These are phyloP conservation scores for Chelmon rostratus DNA, from an alignment of 2,797 vertebrate genomes.

Conservation along the genomic window DNA sequence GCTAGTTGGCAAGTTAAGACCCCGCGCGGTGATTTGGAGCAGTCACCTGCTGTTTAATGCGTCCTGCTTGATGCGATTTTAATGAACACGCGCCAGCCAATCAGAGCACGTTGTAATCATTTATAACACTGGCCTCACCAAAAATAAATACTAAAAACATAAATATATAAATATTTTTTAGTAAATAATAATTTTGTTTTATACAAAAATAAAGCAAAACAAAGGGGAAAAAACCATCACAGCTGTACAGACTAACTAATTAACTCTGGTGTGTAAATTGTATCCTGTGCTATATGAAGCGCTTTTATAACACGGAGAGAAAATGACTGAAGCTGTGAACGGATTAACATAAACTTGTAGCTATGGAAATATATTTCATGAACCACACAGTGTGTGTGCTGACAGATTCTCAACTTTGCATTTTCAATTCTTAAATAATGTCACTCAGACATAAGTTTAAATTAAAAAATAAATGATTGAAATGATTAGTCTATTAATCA, in stretches of 20 bases:
- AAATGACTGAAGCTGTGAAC: not conserved
- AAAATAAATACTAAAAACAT: too few species aligned
- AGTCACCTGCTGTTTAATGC: not conserved
- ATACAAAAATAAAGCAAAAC: too few species aligned
- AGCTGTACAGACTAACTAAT: not conserved
- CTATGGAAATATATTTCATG: not conserved
- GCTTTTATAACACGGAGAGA: not conserved
- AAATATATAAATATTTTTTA: too few species aligned
- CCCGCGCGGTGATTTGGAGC: not conserved
- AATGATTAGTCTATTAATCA: too few species aligned
- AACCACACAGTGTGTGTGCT: not conserved
- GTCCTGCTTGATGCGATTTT: not conserved
- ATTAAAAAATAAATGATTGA: too few species aligned
- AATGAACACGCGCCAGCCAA: not conserved
- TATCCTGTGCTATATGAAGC: too few species aligned
- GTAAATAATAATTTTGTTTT: too few species aligned
- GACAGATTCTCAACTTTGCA: not conserved
- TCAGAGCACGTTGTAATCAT: too few species aligned
- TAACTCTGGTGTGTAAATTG: not conserved
- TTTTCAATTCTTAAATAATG: too few species aligned
- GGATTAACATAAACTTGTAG: not conserved
- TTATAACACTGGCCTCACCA: too few species aligned
- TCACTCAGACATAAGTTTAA: too few species aligned
- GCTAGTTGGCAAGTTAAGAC: too few species aligned
- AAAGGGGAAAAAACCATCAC: not conserved